Conservation (phyloP, 2,888 invertebrate genomes). For the Patella pellucida region DNA sequence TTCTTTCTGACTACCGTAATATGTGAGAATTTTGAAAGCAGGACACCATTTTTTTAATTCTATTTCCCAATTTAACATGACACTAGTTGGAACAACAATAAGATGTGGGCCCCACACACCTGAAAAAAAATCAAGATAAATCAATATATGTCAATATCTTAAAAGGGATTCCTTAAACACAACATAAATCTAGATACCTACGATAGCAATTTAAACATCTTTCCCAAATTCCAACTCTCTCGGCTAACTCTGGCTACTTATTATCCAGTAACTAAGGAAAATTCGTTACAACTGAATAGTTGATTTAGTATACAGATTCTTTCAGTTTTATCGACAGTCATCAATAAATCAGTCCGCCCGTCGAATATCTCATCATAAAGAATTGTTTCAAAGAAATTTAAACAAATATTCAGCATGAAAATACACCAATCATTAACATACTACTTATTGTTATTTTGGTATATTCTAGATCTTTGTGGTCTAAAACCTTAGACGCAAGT, state of each 20-base stretch:
- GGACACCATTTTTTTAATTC: slow-evolving; percentile 99
- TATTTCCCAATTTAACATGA: slow-evolving; percentile 99
- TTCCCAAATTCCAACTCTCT: background rate
- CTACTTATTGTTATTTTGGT: too few species aligned
- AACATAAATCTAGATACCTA: background rate
- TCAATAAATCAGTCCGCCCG: too few species aligned
- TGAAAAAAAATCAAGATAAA: slow-evolving; percentile 33
- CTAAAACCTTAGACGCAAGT: too few species aligned
- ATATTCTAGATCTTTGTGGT: too few species aligned
- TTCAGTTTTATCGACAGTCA: too few species aligned
- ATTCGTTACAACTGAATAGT: too few species aligned
- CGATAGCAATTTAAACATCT: background rate
- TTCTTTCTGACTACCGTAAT: slow-evolving; percentile 97
- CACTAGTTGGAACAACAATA: slow-evolving; percentile 98
- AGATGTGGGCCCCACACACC: slow-evolving; percentile 98
- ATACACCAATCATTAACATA: too few species aligned
- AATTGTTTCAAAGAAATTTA: too few species aligned
- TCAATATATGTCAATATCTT: background rate
- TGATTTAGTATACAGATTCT: too few species aligned
- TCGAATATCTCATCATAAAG: too few species aligned
- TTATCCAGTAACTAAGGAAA: too few species aligned
- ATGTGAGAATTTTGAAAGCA: slow-evolving; percentile 97
- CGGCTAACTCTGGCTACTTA: background rate
- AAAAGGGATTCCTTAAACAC: background rate
- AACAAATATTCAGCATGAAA: too few species aligned